These are phyloP conservation scores for Phaenicophaeus curvirostris DNA, from an alignment of 2,797 vertebrate species.

Conservation along the genomic window DNA sequence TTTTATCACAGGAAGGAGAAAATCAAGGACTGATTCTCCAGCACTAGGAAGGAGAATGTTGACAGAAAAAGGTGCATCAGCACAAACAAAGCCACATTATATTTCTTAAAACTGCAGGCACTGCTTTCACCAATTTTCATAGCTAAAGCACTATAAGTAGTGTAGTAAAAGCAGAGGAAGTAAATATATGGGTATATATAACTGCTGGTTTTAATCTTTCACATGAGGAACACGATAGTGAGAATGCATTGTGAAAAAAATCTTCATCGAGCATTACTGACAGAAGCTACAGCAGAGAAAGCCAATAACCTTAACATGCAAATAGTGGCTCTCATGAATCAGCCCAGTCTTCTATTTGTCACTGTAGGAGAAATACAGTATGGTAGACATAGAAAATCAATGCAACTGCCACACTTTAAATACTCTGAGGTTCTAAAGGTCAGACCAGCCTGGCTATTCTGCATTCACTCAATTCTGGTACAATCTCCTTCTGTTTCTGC, in stretches of 20 bases:
- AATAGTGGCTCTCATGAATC: not conserved
- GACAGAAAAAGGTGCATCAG: not conserved
- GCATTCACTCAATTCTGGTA: not conserved
- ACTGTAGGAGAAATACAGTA: slow-evolving; percentile 19
- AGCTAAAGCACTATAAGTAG: slow-evolving; percentile 25
- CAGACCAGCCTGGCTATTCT: not conserved
- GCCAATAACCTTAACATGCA: slow-evolving; percentile 46
- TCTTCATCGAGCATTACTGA: slow-evolving; percentile 4
- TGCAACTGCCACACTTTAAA: slow-evolving; percentile 8
- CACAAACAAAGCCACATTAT: accelerated
- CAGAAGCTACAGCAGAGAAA: slow-evolving; percentile 42
- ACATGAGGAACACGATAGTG: not conserved
- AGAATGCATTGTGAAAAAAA: not conserved
- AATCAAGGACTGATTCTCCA: not conserved
- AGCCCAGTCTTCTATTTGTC: slow-evolving; percentile 38
- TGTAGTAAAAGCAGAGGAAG: not conserved
- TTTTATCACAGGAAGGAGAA: not conserved
- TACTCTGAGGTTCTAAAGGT: slow-evolving; percentile 20
- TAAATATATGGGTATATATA: slow-evolving; percentile 6
- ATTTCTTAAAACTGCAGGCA: not conserved
- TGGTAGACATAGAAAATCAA: slow-evolving; percentile 47
- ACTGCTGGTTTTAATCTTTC: slow-evolving; percentile 28
- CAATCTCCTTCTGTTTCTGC: not conserved
- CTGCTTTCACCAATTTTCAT: not conserved
- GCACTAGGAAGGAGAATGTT: not conserved